Evolutionary conservation across 2,113 vertebrate species (phyloP).

Genomic region (Okapia johnstoni): DNA sequence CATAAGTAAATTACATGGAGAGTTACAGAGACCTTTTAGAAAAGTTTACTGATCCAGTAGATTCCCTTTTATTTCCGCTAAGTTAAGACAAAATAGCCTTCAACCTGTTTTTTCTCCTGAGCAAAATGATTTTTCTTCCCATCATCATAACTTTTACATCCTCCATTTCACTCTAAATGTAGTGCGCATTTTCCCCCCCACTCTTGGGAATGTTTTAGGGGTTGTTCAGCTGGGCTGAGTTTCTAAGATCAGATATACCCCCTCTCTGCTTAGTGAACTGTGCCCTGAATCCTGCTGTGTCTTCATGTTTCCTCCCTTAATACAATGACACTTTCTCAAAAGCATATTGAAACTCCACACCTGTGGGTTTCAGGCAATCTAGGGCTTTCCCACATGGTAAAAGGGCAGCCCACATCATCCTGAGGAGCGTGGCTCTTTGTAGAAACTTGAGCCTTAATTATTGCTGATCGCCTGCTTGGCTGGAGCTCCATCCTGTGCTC

Average conservation of each 20-base stretch:
- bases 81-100: neutral
- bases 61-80: neutral
- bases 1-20: neutral
- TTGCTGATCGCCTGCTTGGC: neutral
- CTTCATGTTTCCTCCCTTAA: neutral
- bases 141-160: neutral
- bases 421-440: fast-evolving
- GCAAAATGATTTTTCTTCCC: neutral
- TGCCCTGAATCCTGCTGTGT: neutral
- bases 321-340: neutral
- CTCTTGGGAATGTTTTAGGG: neutral
- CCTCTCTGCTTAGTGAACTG: fast-evolving
- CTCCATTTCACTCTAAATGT: neutral
- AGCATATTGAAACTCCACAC: neutral
- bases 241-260: neutral
- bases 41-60: neutral
- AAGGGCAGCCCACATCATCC: neutral
- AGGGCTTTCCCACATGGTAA: neutral
- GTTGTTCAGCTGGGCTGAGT: neutral
- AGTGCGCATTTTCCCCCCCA: fast-evolving
- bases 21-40: neutral
- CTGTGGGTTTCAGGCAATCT: neutral
- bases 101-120: neutral
- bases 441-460: conserved; percentile 14
- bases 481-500: neutral